These are phyloP conservation scores for Bellardia bayeri DNA, from an alignment of 2,888 invertebrate species.

Conservation along the genomic window DNA sequence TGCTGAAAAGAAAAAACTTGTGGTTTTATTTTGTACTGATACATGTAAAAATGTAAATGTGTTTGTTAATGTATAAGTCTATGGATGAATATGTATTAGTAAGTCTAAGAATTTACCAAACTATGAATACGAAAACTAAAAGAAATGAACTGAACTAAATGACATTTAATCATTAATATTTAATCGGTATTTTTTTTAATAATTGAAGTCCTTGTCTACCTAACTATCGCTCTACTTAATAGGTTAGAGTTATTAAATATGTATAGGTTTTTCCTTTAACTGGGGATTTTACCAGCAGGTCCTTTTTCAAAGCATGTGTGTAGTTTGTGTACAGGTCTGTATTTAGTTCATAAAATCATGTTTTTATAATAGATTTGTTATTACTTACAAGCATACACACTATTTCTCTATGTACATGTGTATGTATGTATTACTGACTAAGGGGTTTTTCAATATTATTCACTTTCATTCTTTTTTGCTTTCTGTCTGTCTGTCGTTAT, in stretches of 20 bases:
- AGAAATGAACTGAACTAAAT: constrained; percentile 55
- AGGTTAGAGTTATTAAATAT: not conserved
- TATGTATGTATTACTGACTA: constrained; percentile 34
- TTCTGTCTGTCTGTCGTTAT: not conserved
- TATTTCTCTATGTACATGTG: not conserved
- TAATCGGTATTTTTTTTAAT: constrained; percentile 76
- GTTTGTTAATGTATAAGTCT: not conserved
- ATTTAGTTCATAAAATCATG: constrained; percentile 58
- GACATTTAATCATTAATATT: constrained; percentile 81
- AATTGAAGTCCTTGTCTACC: constrained; percentile 54
- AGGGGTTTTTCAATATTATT: constrained; percentile 56
- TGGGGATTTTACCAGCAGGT: not conserved
- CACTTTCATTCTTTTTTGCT: constrained; percentile 49
- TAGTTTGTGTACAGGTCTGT: not conserved
- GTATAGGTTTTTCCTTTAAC: not conserved
- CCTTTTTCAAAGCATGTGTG: not conserved
- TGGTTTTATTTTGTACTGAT: not conserved
- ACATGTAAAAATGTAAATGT: not conserved
- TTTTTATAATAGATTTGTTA: constrained; percentile 58
- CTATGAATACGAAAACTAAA: constrained; percentile 19
- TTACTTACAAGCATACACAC: not conserved
- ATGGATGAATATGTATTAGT: not conserved
- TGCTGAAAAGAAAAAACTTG: not conserved
- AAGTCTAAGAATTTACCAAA: constrained; percentile 8
- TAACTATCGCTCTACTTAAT: constrained; percentile 10